Evolutionary conservation across 2,888 invertebrate species (phyloP).

Genomic region (Drosophila buzzatii): DNA sequence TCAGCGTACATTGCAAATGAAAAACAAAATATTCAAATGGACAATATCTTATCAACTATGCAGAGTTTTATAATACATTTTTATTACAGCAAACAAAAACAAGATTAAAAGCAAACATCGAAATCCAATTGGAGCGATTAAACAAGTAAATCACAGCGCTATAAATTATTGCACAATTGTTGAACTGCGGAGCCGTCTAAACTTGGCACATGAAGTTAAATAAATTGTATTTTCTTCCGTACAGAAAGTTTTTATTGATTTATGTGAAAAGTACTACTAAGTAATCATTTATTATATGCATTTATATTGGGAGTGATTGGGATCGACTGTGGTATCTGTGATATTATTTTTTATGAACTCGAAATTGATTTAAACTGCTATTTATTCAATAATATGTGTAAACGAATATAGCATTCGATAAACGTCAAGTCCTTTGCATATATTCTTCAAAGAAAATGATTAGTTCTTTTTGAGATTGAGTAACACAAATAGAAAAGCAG

Average conservation of each 20-base stretch:
- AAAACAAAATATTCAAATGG: slow-evolving; percentile 28
- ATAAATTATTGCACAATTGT: slow-evolving; percentile 17
- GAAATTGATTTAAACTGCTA: not conserved
- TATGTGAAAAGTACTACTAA: not conserved
- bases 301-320: not conserved
- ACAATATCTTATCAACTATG: slow-evolving; percentile 38
- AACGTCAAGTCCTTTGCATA: not conserved
- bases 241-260: not conserved
- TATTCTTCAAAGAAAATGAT: not conserved
- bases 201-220: slow-evolving; percentile 4
- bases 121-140: slow-evolving; percentile 29
- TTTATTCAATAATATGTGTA: not conserved
- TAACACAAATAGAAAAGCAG: not conserved
- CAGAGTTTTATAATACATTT: slow-evolving; percentile 49
- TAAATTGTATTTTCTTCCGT: not conserved
- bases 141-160: slow-evolving; percentile 13
- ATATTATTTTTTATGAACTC: not conserved
- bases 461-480: not conserved
- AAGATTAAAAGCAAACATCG: slow-evolving; percentile 11
- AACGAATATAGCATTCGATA: not conserved
- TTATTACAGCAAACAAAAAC: slow-evolving; percentile 49
- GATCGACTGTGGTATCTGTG: not conserved
- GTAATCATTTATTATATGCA: not conserved
- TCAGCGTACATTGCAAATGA: slow-evolving; percentile 32
- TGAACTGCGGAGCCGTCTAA: slow-evolving; percentile 28